These are phyloP conservation scores for Conistra vaccinii DNA, from an alignment of 2,888 invertebrate species.

Conservation along the genomic window DNA sequence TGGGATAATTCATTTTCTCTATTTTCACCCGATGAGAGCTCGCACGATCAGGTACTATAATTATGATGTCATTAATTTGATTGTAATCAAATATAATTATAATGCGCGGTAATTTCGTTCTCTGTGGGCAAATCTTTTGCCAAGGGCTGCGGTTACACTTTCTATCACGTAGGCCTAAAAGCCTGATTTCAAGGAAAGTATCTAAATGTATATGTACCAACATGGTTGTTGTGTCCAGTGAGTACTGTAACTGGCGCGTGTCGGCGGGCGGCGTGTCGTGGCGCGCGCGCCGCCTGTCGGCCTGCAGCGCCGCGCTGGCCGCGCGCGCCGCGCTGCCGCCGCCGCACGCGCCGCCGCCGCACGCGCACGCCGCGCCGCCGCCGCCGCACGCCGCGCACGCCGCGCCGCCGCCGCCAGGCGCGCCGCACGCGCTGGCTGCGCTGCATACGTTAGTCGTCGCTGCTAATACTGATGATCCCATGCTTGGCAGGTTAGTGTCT, in stretches of 20 bases:
- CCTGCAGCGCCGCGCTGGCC: slow-evolving; percentile 74
- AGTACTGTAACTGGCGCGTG: slow-evolving; percentile 94
- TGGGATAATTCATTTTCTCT: too few species aligned
- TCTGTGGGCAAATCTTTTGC: background rate
- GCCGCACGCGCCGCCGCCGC: slow-evolving; percentile 73
- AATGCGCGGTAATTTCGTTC: background rate
- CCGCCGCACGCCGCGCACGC: slow-evolving; percentile 88
- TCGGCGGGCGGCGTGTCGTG: slow-evolving; percentile 92
- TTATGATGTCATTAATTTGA: background rate
- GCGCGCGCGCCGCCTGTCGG: slow-evolving; percentile 92
- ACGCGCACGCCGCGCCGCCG: slow-evolving; percentile 88
- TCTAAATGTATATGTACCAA: background rate
- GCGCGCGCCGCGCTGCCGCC: slow-evolving; percentile 83
- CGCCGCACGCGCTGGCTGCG: slow-evolving; percentile 69
- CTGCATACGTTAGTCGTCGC: slow-evolving; percentile 76
- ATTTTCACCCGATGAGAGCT: too few species aligned
- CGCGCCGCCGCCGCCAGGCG: slow-evolving; percentile 73
- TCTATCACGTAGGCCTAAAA: too few species aligned
- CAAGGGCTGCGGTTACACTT: too few species aligned
- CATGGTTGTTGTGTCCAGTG: slow-evolving; percentile 88
- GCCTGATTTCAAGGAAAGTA: background rate
- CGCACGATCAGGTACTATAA: too few species aligned
- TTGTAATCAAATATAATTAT: too few species aligned
- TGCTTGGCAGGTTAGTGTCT: slow-evolving; percentile 91
- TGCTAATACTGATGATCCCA: slow-evolving; percentile 79